Conservation (phyloP, 2,797 vertebrate genomes). For the Sebastes oblongus region DNA sequence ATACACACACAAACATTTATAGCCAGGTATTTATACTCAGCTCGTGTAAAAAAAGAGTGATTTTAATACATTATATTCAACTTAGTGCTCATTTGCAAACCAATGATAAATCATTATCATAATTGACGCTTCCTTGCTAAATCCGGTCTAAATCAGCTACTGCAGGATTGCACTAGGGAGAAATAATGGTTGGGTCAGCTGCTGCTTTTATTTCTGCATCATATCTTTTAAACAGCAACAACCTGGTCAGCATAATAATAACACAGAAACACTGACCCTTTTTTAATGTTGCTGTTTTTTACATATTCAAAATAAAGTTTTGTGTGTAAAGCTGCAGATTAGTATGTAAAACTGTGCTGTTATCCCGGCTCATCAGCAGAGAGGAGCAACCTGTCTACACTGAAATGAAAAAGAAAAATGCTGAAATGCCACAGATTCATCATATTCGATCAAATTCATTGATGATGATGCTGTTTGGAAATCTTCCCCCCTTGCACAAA, state of each 20-base stretch:
- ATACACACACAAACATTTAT: not conserved
- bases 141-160: not conserved
- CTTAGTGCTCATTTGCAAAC: conserved; percentile 1
- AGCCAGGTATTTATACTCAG: not conserved
- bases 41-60: not conserved
- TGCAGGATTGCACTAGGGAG: conserved; percentile 2
- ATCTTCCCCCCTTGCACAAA: not conserved
- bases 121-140: conserved; percentile 20
- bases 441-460: not conserved
- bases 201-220: conserved; percentile 26
- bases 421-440: not conserved
- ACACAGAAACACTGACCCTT: conserved; percentile 1
- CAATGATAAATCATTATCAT: conserved; percentile 29
- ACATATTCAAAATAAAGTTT: conserved; percentile 12
- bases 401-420: not conserved
- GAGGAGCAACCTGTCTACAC: not conserved
- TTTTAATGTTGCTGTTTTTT: conserved; percentile 3
- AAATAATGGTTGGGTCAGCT: conserved; percentile 20
- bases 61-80: conserved; percentile 19
- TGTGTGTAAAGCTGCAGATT: not conserved
- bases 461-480: not conserved
- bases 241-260: not conserved
- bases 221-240: conserved; percentile 17
- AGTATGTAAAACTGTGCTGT: not conserved
- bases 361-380: not conserved